Evolutionary conservation across 2,113 vertebrate species (phyloP).

Genomic region (Scartelaos histophorus): DNA sequence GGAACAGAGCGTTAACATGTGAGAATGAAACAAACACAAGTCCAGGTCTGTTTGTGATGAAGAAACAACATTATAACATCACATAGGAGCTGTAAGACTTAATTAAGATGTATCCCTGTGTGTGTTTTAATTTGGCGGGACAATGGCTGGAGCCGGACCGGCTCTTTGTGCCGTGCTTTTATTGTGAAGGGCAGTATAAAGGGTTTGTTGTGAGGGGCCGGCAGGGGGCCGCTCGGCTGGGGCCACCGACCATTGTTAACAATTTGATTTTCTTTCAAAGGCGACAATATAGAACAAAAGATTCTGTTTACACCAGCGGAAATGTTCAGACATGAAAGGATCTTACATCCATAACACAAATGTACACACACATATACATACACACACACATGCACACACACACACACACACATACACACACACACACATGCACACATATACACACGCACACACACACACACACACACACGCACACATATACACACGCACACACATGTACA

Average conservation of each 20-base stretch:
- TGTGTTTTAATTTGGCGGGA: slow-evolving; percentile 16
- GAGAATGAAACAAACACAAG: background rate
- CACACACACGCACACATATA: too few species aligned
- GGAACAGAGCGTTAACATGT: too few species aligned
- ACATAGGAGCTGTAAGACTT: too few species aligned
- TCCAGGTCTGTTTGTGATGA: too few species aligned
- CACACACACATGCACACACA: too few species aligned
- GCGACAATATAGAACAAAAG: slow-evolving; percentile 1
- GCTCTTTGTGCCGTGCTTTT: background rate
- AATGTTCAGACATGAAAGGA: slow-evolving; percentile 9
- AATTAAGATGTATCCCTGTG: background rate
- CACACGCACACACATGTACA: too few species aligned
- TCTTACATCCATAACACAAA: background rate
- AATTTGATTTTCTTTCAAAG: slow-evolving; percentile 8
- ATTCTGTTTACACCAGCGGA: slow-evolving; percentile 1
- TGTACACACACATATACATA: too few species aligned
- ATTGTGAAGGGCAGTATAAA: background rate
- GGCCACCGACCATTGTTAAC: background rate
- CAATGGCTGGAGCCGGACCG: background rate
- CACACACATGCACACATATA: too few species aligned
- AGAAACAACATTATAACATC: background rate
- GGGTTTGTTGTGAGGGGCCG: background rate
- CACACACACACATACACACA: too few species aligned
- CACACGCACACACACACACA: too few species aligned
- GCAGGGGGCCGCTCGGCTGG: background rate